These are phyloP conservation scores for Balanococcus diminutus DNA, from an alignment of 2,888 invertebrate genomes.

Conservation along the genomic window DNA sequence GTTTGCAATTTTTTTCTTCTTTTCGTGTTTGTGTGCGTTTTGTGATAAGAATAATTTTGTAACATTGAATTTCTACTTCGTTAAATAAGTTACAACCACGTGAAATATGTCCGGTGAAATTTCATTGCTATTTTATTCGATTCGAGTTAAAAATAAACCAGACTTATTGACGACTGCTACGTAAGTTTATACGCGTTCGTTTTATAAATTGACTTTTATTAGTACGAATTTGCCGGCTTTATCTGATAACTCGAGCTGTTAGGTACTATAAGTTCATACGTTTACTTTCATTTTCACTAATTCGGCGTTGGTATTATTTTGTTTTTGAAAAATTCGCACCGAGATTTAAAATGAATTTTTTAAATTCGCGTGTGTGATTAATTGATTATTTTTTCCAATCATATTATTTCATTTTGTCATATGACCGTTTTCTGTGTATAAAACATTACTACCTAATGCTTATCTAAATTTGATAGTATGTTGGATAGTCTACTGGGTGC, in stretches of 20 bases:
- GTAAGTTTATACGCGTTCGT: neutral
- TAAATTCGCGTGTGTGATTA: neutral
- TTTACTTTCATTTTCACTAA: neutral
- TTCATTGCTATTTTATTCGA: neutral
- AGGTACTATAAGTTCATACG: neutral
- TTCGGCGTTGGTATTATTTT: too few species aligned
- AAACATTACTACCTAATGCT: too few species aligned
- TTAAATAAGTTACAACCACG: neutral
- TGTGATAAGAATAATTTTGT: neutral
- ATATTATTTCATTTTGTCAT: too few species aligned
- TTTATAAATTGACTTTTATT: conserved; percentile 27
- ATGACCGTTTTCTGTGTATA: neutral
- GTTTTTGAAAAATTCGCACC: neutral
- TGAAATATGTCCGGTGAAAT: conserved; percentile 1
- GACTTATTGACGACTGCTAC: neutral
- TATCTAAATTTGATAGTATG: neutral
- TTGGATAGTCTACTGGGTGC: neutral
- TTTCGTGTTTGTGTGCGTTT: neutral
- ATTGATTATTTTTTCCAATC: neutral
- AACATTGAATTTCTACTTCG: neutral
- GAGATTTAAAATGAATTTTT: neutral
- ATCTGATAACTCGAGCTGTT: neutral
- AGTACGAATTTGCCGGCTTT: neutral
- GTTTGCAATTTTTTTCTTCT: neutral
- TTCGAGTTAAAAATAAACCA: conserved; percentile 29